A percentile compares a stretch with the other conserved stretches of the same genome.
These are phyloP conservation scores for Corythornis madagascariensis DNA, from an alignment of 2,113 vertebrate species.

Conservation along the genomic window DNA sequence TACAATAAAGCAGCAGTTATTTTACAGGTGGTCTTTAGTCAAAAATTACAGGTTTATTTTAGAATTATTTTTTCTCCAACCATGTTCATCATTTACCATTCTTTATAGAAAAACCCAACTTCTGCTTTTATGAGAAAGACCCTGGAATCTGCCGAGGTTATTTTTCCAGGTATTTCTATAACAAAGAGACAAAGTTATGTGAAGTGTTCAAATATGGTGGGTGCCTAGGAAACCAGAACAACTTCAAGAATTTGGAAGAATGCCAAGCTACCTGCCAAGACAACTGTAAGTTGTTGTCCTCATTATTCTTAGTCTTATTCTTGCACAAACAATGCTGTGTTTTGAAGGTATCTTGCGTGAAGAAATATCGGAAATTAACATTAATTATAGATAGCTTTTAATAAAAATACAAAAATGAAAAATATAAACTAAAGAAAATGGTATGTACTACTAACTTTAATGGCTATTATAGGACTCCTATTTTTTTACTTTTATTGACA, in stretches of 20 bases:
- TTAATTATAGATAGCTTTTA: background rate
- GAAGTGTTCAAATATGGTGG: constrained; percentile 88
- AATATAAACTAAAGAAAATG: background rate
- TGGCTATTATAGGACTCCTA: background rate
- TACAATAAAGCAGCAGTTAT: background rate
- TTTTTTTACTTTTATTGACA: background rate
- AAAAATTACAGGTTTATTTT: background rate
- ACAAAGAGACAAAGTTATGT: constrained; percentile 76
- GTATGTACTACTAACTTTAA: background rate
- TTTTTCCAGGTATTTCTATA: constrained; percentile 86
- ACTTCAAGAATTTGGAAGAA: constrained; percentile 81
- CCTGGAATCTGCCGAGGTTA: constrained; percentile 86
- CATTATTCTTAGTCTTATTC: background rate
- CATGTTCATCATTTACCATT: background rate
- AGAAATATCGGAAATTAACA: background rate
- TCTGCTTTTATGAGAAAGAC: constrained; percentile 84
- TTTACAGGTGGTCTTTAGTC: background rate
- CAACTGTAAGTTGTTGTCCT: constrained; percentile 67
- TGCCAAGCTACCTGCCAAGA: constrained; percentile 81
- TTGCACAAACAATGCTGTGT: background rate
- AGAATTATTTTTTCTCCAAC: background rate
- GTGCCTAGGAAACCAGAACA: constrained; percentile 92
- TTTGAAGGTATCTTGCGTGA: background rate
- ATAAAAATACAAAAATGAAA: background rate
- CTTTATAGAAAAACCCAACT: constrained; percentile 80